Conservation (phyloP, 2,888 invertebrate species). For the Rhagonycha lutea region DNA sequence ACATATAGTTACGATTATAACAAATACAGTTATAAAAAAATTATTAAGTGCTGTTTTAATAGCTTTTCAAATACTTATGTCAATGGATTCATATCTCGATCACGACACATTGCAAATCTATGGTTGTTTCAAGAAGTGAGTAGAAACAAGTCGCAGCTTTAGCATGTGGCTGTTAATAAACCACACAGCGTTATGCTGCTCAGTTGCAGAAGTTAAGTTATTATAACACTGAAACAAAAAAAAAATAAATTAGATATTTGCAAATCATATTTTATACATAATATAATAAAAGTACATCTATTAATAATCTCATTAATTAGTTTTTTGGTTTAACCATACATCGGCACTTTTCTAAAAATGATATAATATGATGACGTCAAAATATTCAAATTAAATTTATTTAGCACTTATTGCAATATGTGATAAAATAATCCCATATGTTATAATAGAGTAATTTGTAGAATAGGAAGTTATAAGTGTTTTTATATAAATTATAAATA, state of each 20-base stretch:
- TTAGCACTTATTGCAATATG: not conserved
- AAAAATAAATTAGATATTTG: slow-evolving; percentile 12
- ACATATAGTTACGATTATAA: slow-evolving; percentile 24
- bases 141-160: slow-evolving; percentile 90
- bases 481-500: not conserved
- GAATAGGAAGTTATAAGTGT: not conserved
- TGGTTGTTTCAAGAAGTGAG: slow-evolving; percentile 91
- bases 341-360: not conserved
- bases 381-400: not conserved
- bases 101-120: slow-evolving; percentile 77
- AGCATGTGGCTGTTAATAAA: slow-evolving; percentile 67
- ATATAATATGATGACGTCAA: not conserved
- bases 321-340: not conserved
- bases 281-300: not conserved
- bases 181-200: slow-evolving; percentile 32
- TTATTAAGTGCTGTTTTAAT: slow-evolving; percentile 16
- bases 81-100: slow-evolving; percentile 72
- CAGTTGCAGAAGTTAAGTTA: slow-evolving; percentile 21
- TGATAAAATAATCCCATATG: not conserved
- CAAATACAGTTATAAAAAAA: slow-evolving; percentile 22
- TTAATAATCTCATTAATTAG: not conserved
- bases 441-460: not conserved
- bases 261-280: not conserved
- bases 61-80: slow-evolving; percentile 18
- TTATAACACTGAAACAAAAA: slow-evolving; percentile 35